Evolutionary conservation across 2,888 invertebrate genomes (phyloP).

Genomic region (Latrodectus hesperus): DNA sequence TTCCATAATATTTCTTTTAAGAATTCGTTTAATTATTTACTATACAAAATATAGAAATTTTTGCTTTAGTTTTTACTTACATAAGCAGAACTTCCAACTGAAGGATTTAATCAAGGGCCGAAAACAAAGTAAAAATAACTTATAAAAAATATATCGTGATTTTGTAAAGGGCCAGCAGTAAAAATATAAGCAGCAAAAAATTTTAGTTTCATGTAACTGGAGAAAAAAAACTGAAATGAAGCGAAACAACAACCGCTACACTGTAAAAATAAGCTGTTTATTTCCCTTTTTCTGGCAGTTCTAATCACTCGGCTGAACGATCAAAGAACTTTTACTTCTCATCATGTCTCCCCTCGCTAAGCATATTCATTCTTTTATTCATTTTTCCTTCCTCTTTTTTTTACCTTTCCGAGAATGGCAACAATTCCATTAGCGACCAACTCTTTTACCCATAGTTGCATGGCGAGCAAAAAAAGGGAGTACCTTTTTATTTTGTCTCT

Average conservation of each 20-base stretch:
- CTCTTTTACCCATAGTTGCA: conserved; percentile 6
- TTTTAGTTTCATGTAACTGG: background rate
- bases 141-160: too few species aligned
- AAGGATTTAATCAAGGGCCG: too few species aligned
- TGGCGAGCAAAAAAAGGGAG: background rate
- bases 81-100: too few species aligned
- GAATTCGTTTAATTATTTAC: too few species aligned
- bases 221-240: conserved; percentile 1
- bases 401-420: conserved; percentile 37
- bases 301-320: conserved; percentile 14
- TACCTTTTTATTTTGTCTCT: background rate
- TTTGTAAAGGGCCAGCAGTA: too few species aligned
- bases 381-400: conserved; percentile 8
- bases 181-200: too few species aligned
- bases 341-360: background rate
- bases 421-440: conserved; percentile 41
- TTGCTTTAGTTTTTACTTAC: too few species aligned
- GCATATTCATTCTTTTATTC: conserved; percentile 7
- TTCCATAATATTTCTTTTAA: too few species aligned
- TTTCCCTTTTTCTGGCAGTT: conserved; percentile 3
- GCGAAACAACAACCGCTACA: conserved; percentile 23
- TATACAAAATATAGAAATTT: too few species aligned
- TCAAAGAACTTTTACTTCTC: background rate
- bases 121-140: too few species aligned
- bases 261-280: conserved; percentile 46